These are phyloP conservation scores for Hippopotamyrus pictus DNA, from an alignment of 2,797 vertebrate species.

Conservation along the genomic window DNA sequence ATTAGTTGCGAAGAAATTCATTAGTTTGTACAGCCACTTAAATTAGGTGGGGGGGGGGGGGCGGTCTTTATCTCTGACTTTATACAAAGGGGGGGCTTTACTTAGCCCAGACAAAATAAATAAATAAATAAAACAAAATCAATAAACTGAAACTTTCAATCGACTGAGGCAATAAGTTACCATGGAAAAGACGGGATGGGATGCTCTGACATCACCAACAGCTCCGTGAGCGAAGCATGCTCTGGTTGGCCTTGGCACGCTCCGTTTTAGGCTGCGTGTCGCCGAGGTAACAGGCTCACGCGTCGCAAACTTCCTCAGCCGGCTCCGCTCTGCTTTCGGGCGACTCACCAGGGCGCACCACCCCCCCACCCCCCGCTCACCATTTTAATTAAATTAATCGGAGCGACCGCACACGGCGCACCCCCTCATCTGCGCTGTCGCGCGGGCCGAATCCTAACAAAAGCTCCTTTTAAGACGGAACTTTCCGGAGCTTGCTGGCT, in stretches of 20 bases:
- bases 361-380: not conserved
- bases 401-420: not conserved
- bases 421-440: not conserved
- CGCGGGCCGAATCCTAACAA: not conserved
- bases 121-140: not conserved
- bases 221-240: not conserved
- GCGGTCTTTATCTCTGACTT: not conserved
- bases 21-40: not conserved
- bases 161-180: not conserved
- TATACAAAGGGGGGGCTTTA: not conserved
- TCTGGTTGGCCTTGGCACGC: not conserved
- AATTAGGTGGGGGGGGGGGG: not conserved
- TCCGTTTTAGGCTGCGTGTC: not conserved
- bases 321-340: not conserved
- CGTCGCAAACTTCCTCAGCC: not conserved
- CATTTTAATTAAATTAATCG: not conserved
- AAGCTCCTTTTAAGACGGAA: not conserved
- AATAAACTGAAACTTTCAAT: not conserved
- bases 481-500: not conserved
- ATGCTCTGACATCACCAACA: not conserved
- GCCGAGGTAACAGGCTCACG: not conserved
- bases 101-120: not conserved
- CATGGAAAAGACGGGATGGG: not conserved
- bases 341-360: not conserved
- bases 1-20: constrained; percentile 5